Conservation (phyloP, 2,888 invertebrate species). For the Seladonia tumulorum region DNA sequence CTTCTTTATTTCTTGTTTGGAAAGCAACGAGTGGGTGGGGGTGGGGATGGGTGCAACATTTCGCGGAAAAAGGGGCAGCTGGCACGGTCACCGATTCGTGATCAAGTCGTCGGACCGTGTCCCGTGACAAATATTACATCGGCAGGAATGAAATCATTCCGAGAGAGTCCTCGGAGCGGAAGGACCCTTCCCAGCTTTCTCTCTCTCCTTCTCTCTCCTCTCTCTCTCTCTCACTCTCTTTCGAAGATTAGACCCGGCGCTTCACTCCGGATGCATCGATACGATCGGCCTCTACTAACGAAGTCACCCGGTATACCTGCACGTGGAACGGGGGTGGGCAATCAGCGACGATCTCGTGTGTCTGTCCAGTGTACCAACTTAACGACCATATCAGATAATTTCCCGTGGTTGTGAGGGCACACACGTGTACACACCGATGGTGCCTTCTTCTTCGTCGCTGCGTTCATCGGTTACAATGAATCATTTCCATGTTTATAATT, state of each 20-base stretch:
- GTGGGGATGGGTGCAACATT: neutral
- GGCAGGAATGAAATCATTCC: constrained; percentile 47
- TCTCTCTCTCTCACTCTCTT: neutral
- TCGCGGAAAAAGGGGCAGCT: neutral
- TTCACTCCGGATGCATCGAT: constrained; percentile 75
- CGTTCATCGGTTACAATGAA: constrained; percentile 37
- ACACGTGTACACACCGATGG: constrained; percentile 15
- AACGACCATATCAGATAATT: constrained; percentile 66
- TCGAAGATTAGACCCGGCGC: constrained; percentile 71
- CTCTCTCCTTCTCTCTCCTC: neutral
- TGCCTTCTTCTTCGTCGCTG: constrained; percentile 10
- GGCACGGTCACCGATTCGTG: neutral
- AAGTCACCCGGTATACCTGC: constrained; percentile 76
- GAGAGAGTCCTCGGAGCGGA: constrained; percentile 28
- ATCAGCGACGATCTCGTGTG: constrained; percentile 74
- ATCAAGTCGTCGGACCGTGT: constrained; percentile 46
- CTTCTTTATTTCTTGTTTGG: too few relatives aligned
- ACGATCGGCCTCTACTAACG: constrained; percentile 75
- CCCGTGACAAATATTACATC: constrained; percentile 61
- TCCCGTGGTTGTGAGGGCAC: constrained; percentile 33
- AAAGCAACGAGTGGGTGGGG: neutral
- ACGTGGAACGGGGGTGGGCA: constrained; percentile 72
- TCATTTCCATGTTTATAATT: constrained; percentile 55
- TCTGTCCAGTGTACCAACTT: constrained; percentile 66
- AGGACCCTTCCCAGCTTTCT: constrained; percentile 14